phyloP scores from a whole-genome alignment of 2,888 invertebrate genomes.

The Leucoptera coffeella region DNA sequence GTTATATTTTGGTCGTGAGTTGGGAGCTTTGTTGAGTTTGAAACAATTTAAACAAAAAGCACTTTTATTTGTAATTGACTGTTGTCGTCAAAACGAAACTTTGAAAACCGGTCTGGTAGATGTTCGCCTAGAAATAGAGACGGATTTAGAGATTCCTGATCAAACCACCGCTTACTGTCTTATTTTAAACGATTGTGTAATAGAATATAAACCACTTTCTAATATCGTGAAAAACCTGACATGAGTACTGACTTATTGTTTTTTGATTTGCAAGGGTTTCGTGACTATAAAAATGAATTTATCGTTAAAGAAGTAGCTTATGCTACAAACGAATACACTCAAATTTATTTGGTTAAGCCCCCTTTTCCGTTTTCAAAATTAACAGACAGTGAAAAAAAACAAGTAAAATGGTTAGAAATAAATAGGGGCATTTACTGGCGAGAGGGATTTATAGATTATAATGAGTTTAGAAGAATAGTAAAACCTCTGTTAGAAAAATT shows the following conservation, averaged over 20 bases:
- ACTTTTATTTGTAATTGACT: constrained; percentile 11
- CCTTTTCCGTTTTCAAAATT: constrained; percentile 1
- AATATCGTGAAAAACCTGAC: background rate
- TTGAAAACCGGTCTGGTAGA: constrained; percentile 11
- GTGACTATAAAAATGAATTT: constrained; percentile 1
- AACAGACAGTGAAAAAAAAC: background rate
- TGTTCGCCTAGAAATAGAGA: constrained; percentile 1
- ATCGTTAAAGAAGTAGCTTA: background rate
- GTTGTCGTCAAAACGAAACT: constrained; percentile 10
- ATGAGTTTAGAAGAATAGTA: constrained; percentile 1
- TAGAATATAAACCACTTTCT: constrained; percentile 1
- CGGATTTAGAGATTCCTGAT: constrained; percentile 1
- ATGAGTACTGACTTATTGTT: background rate
- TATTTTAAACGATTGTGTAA: constrained; percentile 1
- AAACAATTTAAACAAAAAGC: constrained; percentile 9
- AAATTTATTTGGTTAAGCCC: background rate
- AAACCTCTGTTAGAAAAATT: background rate
- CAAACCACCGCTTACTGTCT: constrained; percentile 2
- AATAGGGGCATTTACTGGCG: constrained; percentile 1
- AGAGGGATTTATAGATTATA: constrained; percentile 1
- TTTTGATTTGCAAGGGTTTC: background rate
- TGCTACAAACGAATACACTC: background rate
- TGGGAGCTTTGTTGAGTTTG: constrained; percentile 5
- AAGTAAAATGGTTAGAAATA: background rate
- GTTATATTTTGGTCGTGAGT: constrained; percentile 5